phyloP scores from a whole-genome alignment of 2,888 invertebrate species.

The Sussaba pulchella region DNA sequence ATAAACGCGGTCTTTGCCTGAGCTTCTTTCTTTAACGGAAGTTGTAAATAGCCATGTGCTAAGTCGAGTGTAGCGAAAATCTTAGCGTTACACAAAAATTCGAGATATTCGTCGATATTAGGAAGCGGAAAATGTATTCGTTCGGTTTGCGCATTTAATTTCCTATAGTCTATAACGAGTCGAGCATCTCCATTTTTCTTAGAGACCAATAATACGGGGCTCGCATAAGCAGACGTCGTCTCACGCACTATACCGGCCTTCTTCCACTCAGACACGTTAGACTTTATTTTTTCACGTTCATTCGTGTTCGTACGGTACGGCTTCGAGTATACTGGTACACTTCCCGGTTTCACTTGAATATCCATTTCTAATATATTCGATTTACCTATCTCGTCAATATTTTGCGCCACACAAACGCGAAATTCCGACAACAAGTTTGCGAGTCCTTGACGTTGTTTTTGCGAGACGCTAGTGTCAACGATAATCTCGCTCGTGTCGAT shows the following conservation, averaged over 20 bases:
- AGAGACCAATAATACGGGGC: slow-evolving; percentile 62
- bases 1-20: slow-evolving; percentile 66
- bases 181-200: slow-evolving; percentile 67
- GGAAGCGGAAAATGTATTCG: slow-evolving; percentile 59
- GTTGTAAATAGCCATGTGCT: slow-evolving; percentile 65
- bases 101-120: slow-evolving; percentile 61
- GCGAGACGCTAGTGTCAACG: background rate
- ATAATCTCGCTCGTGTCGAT: slow-evolving; percentile 26
- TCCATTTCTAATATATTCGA: slow-evolving; percentile 62
- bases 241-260: slow-evolving; percentile 62
- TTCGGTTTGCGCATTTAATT: slow-evolving; percentile 60
- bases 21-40: slow-evolving; percentile 59
- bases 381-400: slow-evolving; percentile 57
- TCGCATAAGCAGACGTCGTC: slow-evolving; percentile 67
- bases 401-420: slow-evolving; percentile 53
- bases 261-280: slow-evolving; percentile 67
- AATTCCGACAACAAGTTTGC: slow-evolving; percentile 40
- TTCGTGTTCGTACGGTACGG: slow-evolving; percentile 48
- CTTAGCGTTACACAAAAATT: slow-evolving; percentile 29
- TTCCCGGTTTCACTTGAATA: slow-evolving; percentile 54
- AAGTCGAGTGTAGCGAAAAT: slow-evolving; percentile 52
- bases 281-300: slow-evolving; percentile 50
- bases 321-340: slow-evolving; percentile 43
- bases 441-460: slow-evolving; percentile 18
- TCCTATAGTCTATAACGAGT: slow-evolving; percentile 66